phyloP scores from a whole-genome alignment of 2,888 invertebrate genomes.

The Microdon myrmicae region DNA sequence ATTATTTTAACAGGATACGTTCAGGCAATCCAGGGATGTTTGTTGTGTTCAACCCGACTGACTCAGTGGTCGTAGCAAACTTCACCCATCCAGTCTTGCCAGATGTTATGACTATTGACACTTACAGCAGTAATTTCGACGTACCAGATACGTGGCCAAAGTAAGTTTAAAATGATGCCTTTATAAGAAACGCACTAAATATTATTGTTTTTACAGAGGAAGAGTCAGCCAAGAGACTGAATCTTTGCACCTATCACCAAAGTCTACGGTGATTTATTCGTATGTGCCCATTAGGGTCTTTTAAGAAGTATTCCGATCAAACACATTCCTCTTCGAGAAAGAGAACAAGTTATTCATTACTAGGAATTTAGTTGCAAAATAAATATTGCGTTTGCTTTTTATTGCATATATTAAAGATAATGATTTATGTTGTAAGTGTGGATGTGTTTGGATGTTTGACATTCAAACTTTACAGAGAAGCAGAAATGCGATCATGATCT shows the following conservation, averaged over 20 bases:
- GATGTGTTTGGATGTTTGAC: too few relatives aligned
- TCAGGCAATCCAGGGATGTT: conserved; percentile 80
- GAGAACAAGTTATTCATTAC: conserved; percentile 7
- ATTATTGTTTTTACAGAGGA: conserved; percentile 70
- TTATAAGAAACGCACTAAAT: too few relatives aligned
- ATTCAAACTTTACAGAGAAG: too few relatives aligned
- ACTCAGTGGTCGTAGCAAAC: conserved; percentile 68
- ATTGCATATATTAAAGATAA: conserved; percentile 34
- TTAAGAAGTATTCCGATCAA: conserved; percentile 59
- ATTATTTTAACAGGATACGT: conserved; percentile 70
- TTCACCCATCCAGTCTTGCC: conserved; percentile 70
- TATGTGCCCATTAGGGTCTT: conserved; percentile 76
- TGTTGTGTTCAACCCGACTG: conserved; percentile 76
- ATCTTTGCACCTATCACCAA: conserved; percentile 71
- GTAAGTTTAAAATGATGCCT: conserved; percentile 52
- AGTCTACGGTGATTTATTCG: conserved; percentile 75
- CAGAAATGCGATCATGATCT: too few relatives aligned
- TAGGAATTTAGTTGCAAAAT: conserved; percentile 28
- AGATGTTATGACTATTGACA: conserved; percentile 72
- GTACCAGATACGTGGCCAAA: conserved; percentile 54
- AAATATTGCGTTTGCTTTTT: conserved; percentile 37
- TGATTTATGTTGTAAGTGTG: too few relatives aligned
- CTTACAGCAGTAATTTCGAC: conserved; percentile 70
- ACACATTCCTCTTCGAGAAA: not conserved
- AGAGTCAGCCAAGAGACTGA: conserved; percentile 71